Percentiles rank a stretch among this genome's conserved stretches.
Conservation (phyloP, 2,797 vertebrate genomes). For the Chiropotes sagulatus region DNA sequence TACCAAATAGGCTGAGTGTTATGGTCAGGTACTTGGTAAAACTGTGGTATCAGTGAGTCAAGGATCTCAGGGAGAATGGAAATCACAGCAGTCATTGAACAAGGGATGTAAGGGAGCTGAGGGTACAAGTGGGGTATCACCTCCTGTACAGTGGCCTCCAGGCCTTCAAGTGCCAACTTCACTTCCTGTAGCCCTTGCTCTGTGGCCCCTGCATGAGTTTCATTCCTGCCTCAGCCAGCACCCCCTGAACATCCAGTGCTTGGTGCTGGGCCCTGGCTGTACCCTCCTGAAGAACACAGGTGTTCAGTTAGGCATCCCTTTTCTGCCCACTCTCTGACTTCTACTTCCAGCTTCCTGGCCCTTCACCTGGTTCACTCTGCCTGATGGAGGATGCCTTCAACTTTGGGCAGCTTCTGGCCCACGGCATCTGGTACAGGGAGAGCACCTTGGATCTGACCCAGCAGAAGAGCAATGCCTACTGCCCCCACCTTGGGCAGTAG, state of each 20-base stretch:
- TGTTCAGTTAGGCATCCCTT: neutral
- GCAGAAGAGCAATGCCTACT: conserved; percentile 79
- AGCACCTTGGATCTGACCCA: conserved; percentile 86
- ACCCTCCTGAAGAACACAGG: conserved; percentile 68
- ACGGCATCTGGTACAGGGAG: conserved; percentile 86
- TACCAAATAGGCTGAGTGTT: neutral
- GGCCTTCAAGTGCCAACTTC: conserved; percentile 80
- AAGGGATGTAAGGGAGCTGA: neutral
- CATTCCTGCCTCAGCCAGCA: conserved; percentile 76
- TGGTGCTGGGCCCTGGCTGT: conserved; percentile 84
- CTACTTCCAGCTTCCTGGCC: neutral
- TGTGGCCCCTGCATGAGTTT: conserved; percentile 80
- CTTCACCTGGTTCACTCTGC: conserved; percentile 88
- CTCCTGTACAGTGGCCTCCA: conserved; percentile 79
- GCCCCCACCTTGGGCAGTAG: conserved; percentile 81
- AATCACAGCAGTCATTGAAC: neutral
- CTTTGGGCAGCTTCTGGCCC: conserved; percentile 81
- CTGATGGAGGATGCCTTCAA: conserved; percentile 83
- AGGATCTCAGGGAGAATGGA: neutral
- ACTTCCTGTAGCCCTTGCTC: conserved; percentile 80
- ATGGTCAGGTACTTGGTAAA: neutral
- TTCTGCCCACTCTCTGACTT: neutral
- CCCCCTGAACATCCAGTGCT: conserved; percentile 79
- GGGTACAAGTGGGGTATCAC: conserved; percentile 59
- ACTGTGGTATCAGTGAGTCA: neutral